These are phyloP conservation scores for Chrysemys picta DNA, from an alignment of 2,113 vertebrate genomes.

Conservation along the genomic window DNA sequence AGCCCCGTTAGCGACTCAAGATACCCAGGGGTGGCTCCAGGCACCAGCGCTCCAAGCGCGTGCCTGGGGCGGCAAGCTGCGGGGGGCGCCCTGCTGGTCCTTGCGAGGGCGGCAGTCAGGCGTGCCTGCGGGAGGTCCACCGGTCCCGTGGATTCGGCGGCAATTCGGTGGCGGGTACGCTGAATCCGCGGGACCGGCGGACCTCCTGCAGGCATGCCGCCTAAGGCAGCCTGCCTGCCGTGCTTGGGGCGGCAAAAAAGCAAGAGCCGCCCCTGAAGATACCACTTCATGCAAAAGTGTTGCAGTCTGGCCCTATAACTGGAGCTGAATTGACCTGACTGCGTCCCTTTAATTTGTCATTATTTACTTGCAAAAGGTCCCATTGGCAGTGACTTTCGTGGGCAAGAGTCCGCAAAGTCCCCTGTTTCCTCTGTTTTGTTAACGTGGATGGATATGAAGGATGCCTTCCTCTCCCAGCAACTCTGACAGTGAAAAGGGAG, in stretches of 20 bases:
- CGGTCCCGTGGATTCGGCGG: no score
- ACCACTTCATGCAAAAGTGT: rapidly evolving
- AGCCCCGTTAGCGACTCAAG: neutral
- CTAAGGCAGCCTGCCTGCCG: no score
- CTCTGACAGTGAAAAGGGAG: neutral
- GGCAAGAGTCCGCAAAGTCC: neutral
- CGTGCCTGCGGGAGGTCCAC: no score
- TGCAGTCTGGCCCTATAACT: neutral
- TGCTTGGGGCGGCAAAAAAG: no score
- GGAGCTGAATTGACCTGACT: neutral
- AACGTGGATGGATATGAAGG: neutral
- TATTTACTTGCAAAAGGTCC: neutral
- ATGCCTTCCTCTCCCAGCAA: neutral
- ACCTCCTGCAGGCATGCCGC: no score
- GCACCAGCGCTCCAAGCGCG: no score
- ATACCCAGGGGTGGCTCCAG: neutral
- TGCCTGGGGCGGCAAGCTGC: no score
- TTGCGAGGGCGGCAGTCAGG: no score
- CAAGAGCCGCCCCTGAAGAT: neutral
- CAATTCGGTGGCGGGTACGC: no score
- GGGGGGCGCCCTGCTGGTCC: no score
- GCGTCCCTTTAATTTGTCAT: neutral
- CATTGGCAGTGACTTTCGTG: neutral
- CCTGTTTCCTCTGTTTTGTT: neutral
- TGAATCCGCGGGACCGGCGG: no score